Evolutionary conservation across 2,113 vertebrate species (phyloP).

Genomic region (Cnemophilus loriae): DNA sequence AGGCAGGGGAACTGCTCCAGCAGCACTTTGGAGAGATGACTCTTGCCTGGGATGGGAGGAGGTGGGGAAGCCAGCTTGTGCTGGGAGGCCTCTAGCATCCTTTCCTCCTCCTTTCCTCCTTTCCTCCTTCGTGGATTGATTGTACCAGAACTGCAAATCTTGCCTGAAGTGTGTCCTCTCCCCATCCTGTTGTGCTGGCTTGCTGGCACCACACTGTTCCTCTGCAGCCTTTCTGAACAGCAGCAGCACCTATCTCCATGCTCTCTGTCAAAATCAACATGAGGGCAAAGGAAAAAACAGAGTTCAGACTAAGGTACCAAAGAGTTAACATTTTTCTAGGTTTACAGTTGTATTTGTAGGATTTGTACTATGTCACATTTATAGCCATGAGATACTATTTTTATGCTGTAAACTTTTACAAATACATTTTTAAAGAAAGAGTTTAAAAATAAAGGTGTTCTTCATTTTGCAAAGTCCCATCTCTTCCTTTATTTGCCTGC

Average conservation of each 20-base stretch:
- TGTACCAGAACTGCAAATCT: neutral
- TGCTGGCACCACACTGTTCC: neutral
- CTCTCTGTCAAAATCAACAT: neutral
- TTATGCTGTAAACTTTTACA: conserved; percentile 70
- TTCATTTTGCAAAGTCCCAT: conserved; percentile 61
- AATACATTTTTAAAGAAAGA: conserved; percentile 66
- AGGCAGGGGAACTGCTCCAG: neutral
- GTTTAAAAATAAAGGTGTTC: conserved; percentile 74
- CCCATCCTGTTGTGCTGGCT: neutral
- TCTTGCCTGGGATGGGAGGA: neutral
- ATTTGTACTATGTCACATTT: conserved; percentile 70
- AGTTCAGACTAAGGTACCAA: conserved; percentile 71
- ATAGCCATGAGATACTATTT: conserved; percentile 72
- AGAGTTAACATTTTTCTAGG: conserved; percentile 72
- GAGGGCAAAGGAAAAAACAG: neutral
- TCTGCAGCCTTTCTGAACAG: neutral
- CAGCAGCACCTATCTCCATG: neutral
- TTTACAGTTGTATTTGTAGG: conserved; percentile 73
- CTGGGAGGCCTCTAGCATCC: neutral
- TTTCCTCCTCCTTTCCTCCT: neutral
- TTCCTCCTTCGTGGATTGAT: neutral
- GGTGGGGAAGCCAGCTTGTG: neutral
- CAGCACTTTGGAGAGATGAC: neutral
- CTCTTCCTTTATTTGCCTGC: neutral
- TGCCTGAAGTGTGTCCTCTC: neutral